Percentiles rank a stretch among this genome's conserved stretches.
These are phyloP conservation scores for Andrena flavipes DNA, from an alignment of 2,888 invertebrate species.

Conservation along the genomic window DNA sequence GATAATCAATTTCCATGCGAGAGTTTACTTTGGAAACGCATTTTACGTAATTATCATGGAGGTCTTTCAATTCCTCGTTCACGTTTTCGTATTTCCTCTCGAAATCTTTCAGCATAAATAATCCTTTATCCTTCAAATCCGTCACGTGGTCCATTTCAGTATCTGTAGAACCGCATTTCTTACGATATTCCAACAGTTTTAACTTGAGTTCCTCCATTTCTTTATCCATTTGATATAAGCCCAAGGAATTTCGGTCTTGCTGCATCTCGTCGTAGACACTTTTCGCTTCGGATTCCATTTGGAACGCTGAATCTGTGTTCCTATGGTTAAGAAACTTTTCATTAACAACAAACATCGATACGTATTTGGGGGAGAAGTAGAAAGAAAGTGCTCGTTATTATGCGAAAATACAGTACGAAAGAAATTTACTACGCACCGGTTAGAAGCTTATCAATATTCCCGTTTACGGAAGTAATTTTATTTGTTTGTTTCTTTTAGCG, in stretches of 20 bases:
- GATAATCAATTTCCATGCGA: slow-evolving; percentile 8
- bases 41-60: slow-evolving; percentile 47
- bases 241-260: not conserved
- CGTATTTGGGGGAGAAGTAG: too few species aligned
- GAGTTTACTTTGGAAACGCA: slow-evolving; percentile 18
- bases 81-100: slow-evolving; percentile 38
- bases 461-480: not conserved
- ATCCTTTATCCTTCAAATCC: slow-evolving; percentile 58
- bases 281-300: not conserved
- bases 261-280: not conserved
- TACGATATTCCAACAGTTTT: slow-evolving; percentile 38
- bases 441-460: not conserved
- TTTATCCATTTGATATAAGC: slow-evolving; percentile 3
- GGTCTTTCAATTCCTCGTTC: slow-evolving; percentile 46
- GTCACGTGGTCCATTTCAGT: slow-evolving; percentile 36
- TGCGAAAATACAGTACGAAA: too few species aligned
- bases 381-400: too few species aligned
- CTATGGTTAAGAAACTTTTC: too few species aligned
- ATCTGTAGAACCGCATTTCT: slow-evolving; percentile 49
- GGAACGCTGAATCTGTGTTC: not conserved
- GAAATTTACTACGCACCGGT: not conserved
- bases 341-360: too few species aligned
- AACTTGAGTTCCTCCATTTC: slow-evolving; percentile 36
- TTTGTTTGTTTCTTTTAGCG: not conserved
- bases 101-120: slow-evolving; percentile 49